phyloP scores from a whole-genome alignment of 2,113 vertebrate species.

The Psophia crepitans region DNA sequence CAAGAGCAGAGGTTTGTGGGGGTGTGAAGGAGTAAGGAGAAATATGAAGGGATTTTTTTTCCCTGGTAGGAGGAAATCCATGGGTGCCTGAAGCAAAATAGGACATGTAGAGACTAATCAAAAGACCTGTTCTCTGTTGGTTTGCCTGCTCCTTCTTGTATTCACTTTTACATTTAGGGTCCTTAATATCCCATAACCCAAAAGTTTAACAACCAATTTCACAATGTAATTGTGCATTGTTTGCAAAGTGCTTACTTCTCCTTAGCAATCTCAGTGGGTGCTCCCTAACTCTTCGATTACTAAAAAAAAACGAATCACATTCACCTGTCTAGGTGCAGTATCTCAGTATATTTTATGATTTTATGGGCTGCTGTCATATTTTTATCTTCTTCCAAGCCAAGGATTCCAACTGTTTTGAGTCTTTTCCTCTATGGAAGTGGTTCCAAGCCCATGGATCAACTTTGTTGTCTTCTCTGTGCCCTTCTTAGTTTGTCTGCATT shows the following conservation, averaged over 20 bases:
- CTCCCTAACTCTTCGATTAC: neutral
- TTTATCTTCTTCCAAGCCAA: neutral
- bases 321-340: neutral
- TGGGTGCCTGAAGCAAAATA: neutral
- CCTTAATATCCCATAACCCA: neutral
- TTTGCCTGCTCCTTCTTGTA: neutral
- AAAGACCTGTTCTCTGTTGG: neutral
- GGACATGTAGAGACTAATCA: neutral
- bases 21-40: neutral
- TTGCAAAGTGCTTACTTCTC: neutral
- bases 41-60: neutral
- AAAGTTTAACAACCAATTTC: neutral
- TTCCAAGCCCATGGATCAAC: neutral
- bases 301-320: too few relatives aligned
- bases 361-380: neutral
- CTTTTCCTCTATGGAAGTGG: neutral
- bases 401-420: neutral
- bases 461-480: neutral
- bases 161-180: neutral
- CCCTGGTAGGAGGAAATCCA: neutral
- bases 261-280: neutral
- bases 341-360: neutral
- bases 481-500: neutral
- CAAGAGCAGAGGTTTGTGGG: neutral
- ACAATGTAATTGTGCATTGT: neutral